Base-by-base conservation (phyloP, 2,888 invertebrate species). In the Eilema depressum region DNA sequence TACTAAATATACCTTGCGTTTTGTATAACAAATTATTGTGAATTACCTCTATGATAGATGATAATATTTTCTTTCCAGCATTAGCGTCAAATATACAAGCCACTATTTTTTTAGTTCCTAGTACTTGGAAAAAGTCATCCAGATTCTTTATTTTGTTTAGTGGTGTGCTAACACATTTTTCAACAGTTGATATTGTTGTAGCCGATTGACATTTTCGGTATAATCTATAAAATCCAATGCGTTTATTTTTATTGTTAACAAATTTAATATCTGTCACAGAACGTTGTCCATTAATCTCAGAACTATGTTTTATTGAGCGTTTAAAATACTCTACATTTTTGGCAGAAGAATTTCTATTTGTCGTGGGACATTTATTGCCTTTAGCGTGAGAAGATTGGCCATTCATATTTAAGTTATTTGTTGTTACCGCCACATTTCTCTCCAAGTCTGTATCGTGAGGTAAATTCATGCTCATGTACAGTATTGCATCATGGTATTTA, bases 181-280 rank as follows among this genome's bases (percentile, higher is more conserved):
- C 78, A 7, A 12, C 26, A 47, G 64, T 23, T 0, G 82, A 74
- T 72, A 90, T 84, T 65, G 87, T 89, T 0, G 89, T 86, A 11
- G 89, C 86, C 0, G 90, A 92, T 83, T 92, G 93, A 73, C 89
- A 92, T 85, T 92, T 94, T 75, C 85, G 92, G 66, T 90, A 88
- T 25, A 91, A 83, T 76, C 78, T 92, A 5, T 83, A 76, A 73
- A 82, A 92, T 47, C 83, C 72, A 76, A 76, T 91, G 74, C 83
- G 87, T 70, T 76, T 77, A 11, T 65, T 73, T 66, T 71, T 77
- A 76, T 77, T 87, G 47, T 41, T 30, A 47, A 53, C 64, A 66
- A 57, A 25, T 68, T 66, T 73, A 37, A 73, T 12, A 7, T 56
- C 72, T 30, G 23, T 63, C 12, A 63, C 33, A 47, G 69, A 66